Evolutionary conservation across 2,888 invertebrate species (phyloP), one percentile per base, ranked within the genome.

Genomic region (Thera britannica): DNA sequence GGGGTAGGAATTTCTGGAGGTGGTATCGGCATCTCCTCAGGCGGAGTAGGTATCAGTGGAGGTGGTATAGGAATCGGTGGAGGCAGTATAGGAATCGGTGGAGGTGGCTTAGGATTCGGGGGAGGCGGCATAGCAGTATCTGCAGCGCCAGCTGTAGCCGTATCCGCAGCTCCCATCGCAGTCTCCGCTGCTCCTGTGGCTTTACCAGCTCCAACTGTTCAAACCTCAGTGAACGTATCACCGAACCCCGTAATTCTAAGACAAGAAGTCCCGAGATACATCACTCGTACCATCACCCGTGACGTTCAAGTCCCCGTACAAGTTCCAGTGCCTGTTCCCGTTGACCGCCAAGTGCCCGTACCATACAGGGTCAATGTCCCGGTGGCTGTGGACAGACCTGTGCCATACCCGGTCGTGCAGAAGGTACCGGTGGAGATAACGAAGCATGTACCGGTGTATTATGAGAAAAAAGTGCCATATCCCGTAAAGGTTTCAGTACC

Each of bases 281-380:
- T 93, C 65, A 92, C 92, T 1, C 86, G 93, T 65, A 93, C 93
- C 0, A 89, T 94, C 65, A 94, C 93, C 0, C 84, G 89, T 48
- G 83, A 92, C 69, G 88, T 93, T 0, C 92, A 92, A 79, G 88
- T 92, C 2, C 90, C 92, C 1, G 87, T 94, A 1, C 90, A 91
- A 72, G 94, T 95, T 0, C 94, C 93, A 0, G 92, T 94, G 9
- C 94, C 95, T 3, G 89, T 91, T 57, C 93, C 94, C 3, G 90
- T 94, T 0, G 92, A 93, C 57, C 84, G 90, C 8, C 90, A 87
- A 72, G 90, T 94, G 1, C 94, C 94, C 1, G 88, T 93, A 2
- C 94, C 94, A 1, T 93, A 94, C 2, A 88, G 89, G 67, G 94
- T 95, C 0, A 93, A 93, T 1, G 91, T 92, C 38, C 94, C 95